Conservation (phyloP, 2,113 vertebrate species). For the Microcebus griseorufus region DNA sequence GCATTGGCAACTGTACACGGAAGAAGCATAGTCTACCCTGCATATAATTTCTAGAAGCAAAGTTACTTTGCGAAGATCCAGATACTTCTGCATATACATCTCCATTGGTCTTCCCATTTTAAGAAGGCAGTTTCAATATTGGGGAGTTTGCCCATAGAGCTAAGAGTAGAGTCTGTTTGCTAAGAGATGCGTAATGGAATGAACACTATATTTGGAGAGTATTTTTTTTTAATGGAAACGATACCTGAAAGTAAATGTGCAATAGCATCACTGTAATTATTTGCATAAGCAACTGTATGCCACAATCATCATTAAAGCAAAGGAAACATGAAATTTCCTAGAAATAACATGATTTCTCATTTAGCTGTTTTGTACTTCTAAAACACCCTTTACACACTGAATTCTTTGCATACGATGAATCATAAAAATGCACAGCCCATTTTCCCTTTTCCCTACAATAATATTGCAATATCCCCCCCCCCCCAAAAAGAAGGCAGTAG, state of each 20-base stretch:
- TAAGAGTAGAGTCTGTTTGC: neutral
- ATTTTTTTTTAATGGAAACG: neutral
- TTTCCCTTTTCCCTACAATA: neutral
- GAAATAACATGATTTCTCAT: neutral
- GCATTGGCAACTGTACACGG: neutral
- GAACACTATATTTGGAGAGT: slow-evolving; percentile 2
- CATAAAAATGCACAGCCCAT: neutral
- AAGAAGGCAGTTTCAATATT: neutral
- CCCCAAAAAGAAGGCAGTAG: slow-evolving; percentile 10
- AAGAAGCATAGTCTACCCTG: neutral
- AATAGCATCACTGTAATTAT: neutral
- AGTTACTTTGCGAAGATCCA: slow-evolving; percentile 41
- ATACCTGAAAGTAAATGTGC: neutral
- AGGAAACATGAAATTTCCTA: neutral
- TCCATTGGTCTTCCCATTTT: slow-evolving; percentile 47
- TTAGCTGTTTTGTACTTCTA: neutral
- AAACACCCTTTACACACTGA: neutral
- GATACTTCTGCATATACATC: neutral
- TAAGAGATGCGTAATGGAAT: slow-evolving; percentile 17
- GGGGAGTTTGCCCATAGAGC: neutral
- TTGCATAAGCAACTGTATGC: neutral
- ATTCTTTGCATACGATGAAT: neutral
- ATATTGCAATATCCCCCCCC: neutral
- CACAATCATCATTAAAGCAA: slow-evolving; percentile 24
- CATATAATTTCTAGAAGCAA: slow-evolving; percentile 26